Conservation (phyloP, 2,797 vertebrate genomes). For the Austrolebias charrua region DNA sequence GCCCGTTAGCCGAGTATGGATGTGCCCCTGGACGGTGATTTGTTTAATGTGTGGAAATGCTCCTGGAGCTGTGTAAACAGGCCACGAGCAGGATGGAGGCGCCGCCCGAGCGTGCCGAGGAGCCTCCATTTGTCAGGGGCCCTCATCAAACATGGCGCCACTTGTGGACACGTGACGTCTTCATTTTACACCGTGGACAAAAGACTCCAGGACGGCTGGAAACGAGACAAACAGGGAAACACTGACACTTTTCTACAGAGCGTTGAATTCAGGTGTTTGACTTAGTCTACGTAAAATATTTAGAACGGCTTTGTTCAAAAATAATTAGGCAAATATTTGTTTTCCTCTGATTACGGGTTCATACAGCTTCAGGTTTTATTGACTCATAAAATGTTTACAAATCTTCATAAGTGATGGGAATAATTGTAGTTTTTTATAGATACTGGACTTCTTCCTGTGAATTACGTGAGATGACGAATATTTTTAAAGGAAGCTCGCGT, state of each 20-base stretch:
- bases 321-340: no score
- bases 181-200: conserved; percentile 90
- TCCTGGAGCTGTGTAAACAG: conserved; percentile 97
- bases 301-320: conserved; percentile 9
- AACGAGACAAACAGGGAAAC: no score
- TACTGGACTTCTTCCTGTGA: no score
- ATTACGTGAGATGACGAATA: neutral
- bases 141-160: conserved; percentile 90
- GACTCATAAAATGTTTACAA: neutral
- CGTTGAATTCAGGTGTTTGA: conserved; percentile 65
- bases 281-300: conserved; percentile 37
- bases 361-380: no score
- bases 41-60: conserved; percentile 98
- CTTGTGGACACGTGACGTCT: conserved; percentile 91
- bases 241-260: no score
- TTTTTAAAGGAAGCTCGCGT: no score
- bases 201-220: conserved; percentile 80
- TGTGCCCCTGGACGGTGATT: conserved; percentile 93
- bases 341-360: neutral
- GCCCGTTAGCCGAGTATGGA: conserved; percentile 93
- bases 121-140: conserved; percentile 94
- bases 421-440: no score
- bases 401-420: neutral
- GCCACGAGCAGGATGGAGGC: conserved; percentile 93
- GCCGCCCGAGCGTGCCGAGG: conserved; percentile 87